Evolutionary conservation across 2,888 invertebrate species (phyloP), one percentile per base, ranked within the genome.

Genomic region (Andrena minutula): DNA sequence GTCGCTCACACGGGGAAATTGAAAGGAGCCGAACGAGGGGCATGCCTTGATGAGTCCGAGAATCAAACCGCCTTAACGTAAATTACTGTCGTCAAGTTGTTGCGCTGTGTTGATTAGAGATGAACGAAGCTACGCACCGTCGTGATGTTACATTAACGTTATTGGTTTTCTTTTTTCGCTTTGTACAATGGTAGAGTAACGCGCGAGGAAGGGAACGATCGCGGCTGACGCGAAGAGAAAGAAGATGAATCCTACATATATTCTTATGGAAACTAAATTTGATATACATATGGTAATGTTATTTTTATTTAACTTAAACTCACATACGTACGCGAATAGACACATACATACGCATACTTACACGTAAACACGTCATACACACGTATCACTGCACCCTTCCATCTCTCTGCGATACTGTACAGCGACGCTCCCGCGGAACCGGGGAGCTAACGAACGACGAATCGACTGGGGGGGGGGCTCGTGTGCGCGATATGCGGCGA

Each of bases 261-360:
- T 86, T 82, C 82, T 86, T 86, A 86, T 79, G 85, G 74, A 85
- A 32, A 81, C 86, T 87, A 88, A 88, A 90, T 89, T 90, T 88
- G 77, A 87, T 88, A 88, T 83, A 84, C 86, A 76, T 84, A 89
- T 86, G 89, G 86, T 89, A 88, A 89, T 88, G 88, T 88, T 91
- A 90, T 91, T 92, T 92, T 89, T 91, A 90, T 91, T 91, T 86
- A 91, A 91, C 85, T 85, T 72, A 88, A 79, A 83, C 80, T 76
- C 79, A 85, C 68, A 82, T 71, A 79, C 75, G 51, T 58, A 60
- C 66, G 63, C 73, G 30, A 56, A 47, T 32, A 26, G 23, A 65
- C 35, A 4, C 16, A 16, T 30, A 49, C 69, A 70, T 23, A 12
- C 49, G 60, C 32, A 49, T 4, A 53, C 64, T 28, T n/a, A 70